phyloP scores from a whole-genome alignment of 2,888 invertebrate genomes.

The Sycophila texana region DNA sequence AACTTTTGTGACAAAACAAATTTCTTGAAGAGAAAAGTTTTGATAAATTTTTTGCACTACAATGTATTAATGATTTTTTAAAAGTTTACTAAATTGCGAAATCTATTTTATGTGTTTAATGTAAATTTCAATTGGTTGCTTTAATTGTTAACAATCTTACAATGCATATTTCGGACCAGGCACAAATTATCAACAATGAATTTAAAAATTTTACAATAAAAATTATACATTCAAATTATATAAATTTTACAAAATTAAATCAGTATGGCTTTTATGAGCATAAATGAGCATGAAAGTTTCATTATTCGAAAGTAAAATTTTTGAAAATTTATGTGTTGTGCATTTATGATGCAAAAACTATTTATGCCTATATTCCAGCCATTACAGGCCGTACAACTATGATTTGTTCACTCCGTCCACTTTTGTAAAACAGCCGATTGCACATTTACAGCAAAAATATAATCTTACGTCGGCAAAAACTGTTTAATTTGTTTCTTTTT shows the following conservation, averaged over 20 bases:
- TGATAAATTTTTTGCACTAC: background rate
- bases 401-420: conserved; percentile 58
- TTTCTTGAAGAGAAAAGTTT: conserved; percentile 18
- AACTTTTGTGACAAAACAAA: background rate
- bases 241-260: conserved; percentile 24
- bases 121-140: conserved; percentile 1
- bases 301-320: conserved; percentile 36
- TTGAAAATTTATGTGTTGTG: background rate
- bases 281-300: background rate
- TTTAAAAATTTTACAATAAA: conserved; percentile 27
- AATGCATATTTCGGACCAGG: background rate
- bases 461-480: conserved; percentile 41
- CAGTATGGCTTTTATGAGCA: conserved; percentile 1
- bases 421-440: conserved; percentile 55
- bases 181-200: conserved; percentile 23
- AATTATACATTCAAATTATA: conserved; percentile 20
- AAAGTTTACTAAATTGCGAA: conserved; percentile 14
- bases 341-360: background rate
- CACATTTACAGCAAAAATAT: conserved; percentile 39
- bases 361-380: conserved; percentile 43
- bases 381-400: conserved; percentile 44
- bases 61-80: conserved; percentile 9
- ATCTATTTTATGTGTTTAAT: conserved; percentile 6
- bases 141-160: background rate
- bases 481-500: conserved; percentile 51